phyloP scores from a whole-genome alignment of 92 coral and sea anemone species.

The Epizoanthus ramosus region DNA sequence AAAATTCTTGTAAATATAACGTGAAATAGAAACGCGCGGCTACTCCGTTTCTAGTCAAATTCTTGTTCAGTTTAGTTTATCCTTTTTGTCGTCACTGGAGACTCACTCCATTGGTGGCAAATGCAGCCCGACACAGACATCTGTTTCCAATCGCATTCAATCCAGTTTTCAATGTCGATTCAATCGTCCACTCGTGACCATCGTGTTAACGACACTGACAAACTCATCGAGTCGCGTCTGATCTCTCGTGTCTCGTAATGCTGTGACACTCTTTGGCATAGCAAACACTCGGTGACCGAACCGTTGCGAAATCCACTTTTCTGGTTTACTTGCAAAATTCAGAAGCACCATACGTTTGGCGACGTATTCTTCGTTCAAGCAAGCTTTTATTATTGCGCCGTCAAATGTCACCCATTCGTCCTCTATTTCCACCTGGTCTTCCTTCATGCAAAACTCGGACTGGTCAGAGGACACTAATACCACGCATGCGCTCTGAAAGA shows the following conservation, averaged over 20 bases:
- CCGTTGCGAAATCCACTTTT: conserved; percentile 38
- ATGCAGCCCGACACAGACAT: no score
- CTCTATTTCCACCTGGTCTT: conserved; percentile 21
- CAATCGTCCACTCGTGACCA: conserved; percentile 17
- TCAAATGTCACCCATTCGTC: conserved; percentile 28
- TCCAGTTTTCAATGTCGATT: background rate
- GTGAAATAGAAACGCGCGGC: no score
- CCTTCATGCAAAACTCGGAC: conserved; percentile 21
- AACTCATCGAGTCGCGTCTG: conserved; percentile 34
- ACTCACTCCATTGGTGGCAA: no score
- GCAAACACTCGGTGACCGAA: conserved; percentile 34
- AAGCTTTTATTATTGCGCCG: conserved; percentile 38
- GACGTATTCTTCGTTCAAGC: conserved; percentile 33
- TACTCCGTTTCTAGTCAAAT: no score
- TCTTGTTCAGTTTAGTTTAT: no score
- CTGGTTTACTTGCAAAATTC: conserved; percentile 29
- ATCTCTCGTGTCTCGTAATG: conserved; percentile 10
- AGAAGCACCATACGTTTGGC: conserved; percentile 29
- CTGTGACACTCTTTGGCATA: conserved; percentile 12
- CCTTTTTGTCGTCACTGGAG: no score
- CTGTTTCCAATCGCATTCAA: no score
- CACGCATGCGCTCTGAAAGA: conserved; percentile 46
- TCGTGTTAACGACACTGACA: conserved; percentile 28
- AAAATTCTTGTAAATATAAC: no score
- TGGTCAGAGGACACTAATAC: conserved; percentile 34